phyloP scores from a whole-genome alignment of 1,140 invertebrate genomes.

The Dermatophagoides farinae region DNA sequence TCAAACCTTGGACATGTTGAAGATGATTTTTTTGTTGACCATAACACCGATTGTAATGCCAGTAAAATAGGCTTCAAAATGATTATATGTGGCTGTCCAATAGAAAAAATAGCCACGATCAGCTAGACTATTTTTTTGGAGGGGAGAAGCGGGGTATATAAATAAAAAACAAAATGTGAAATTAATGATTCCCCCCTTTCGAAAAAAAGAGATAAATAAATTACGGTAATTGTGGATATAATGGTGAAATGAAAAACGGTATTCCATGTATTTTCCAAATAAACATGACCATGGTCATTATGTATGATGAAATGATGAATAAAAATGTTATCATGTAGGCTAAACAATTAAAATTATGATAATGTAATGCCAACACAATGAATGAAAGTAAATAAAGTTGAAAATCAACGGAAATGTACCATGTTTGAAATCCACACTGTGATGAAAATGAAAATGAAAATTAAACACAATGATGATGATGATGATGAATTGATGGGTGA shows the following conservation, averaged over 20 bases:
- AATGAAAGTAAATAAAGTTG: constrained; percentile 13
- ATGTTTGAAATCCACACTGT: constrained; percentile 16
- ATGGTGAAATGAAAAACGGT: not conserved
- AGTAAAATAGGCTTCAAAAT: constrained; percentile 7
- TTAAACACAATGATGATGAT: not conserved
- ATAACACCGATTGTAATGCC: not conserved
- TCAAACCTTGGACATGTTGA: not conserved
- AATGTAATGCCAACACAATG: not conserved
- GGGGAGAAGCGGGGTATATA: not conserved
- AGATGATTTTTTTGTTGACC: not conserved
- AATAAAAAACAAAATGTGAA: not conserved
- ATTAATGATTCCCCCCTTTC: too few relatives aligned
- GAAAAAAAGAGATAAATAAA: not conserved
- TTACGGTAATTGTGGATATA: constrained; percentile 4
- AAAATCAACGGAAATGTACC: constrained; percentile 17
- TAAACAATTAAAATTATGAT: not conserved
- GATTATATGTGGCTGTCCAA: constrained; percentile 2
- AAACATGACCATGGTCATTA: not conserved
- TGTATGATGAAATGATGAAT: not conserved
- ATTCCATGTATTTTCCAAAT: not conserved
- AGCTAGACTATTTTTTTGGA: not conserved
- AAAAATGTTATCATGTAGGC: not conserved
- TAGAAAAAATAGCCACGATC: not conserved
- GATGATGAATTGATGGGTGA: not conserved
- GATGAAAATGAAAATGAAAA: not conserved